These are phyloP conservation scores for Centruroides sculpturatus DNA, from an alignment of 1,140 invertebrate species.

Conservation along the genomic window DNA sequence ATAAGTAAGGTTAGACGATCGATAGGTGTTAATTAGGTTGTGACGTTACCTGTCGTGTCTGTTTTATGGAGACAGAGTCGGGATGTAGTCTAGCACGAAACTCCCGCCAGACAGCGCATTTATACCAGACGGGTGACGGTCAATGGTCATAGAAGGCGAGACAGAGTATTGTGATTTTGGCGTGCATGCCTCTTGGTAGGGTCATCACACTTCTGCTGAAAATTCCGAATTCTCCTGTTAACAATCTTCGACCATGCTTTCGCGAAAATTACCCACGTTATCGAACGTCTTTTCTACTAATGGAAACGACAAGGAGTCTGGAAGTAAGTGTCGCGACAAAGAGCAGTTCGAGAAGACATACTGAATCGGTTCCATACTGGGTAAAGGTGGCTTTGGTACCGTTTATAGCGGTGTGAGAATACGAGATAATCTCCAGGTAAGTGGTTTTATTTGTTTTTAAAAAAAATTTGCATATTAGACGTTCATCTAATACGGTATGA, in stretches of 20 bases:
- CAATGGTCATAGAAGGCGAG: no score
- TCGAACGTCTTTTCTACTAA: no score
- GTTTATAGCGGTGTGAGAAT: slow-evolving; percentile 41
- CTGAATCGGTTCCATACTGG: slow-evolving; percentile 35
- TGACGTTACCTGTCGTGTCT: background rate
- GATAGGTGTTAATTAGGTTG: background rate
- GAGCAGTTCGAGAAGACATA: slow-evolving; percentile 31
- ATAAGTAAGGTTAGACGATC: background rate
- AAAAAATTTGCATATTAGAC: background rate
- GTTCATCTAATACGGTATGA: slow-evolving; percentile 3
- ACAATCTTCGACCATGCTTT: no score
- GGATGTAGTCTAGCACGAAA: background rate
- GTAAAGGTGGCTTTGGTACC: slow-evolving; percentile 47
- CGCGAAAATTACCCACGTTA: no score
- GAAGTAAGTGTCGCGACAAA: slow-evolving; percentile 34
- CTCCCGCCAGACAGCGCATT: background rate
- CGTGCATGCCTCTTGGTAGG: no score
- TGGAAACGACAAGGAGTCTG: no score
- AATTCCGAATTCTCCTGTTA: background rate
- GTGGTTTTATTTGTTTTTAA: slow-evolving; percentile 13
- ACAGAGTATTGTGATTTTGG: no score
- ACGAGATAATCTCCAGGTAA: slow-evolving; percentile 37
- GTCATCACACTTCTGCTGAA: background rate
- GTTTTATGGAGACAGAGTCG: no score
- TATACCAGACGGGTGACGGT: background rate